Base-by-base conservation (phyloP, 1,140 invertebrate species). In the Magallana angulata region DNA sequence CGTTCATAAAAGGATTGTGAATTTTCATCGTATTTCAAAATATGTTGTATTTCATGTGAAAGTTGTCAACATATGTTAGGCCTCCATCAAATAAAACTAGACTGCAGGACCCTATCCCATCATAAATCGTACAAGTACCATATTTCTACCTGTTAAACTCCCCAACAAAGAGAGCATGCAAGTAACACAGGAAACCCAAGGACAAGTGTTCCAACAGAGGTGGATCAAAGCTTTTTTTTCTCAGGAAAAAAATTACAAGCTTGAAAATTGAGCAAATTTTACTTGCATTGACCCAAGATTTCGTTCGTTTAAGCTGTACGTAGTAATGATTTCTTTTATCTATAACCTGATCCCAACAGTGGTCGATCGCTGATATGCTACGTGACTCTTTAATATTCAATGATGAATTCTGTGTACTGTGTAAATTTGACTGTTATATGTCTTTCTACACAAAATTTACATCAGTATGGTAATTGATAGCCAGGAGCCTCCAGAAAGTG, bases 401-500 rank as follows among this genome's bases (percentile, higher is more conserved):
- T 36, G 36, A 5, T 36, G 36, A 36, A 36, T 36, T 36, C 36
- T 36, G 36, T 36, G 36, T 36, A 36, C 36, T 36, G 36, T 36
- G 36, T 36, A 36, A 36, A 36, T 36, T 36, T 36, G 60, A 62
- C 60, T 62, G 11, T 62, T 14, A 62, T 62, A 6, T 16, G 8
- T 5, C n/a, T 16, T 62, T 62, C 12, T n/a, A 62, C n/a, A 62
- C 60, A 12, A 62, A 16, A 71, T 71, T 71, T 36, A 36, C 18
- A 30, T 71, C 68, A 71, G 11, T 71, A 71, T 71, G 68, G 18
- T 71, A 30, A 71, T 71, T 24, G 18, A 71, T 71, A 24, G 64
- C n/a, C 64, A 71, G 18, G 64, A 11, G 24, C 12, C 11, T 12
- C 36, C 68, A 71, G 68, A 36, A 36, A 62, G 60, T 62, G 12